phyloP scores from a whole-genome alignment of 2,113 vertebrate species.

The Calonectris borealis region DNA sequence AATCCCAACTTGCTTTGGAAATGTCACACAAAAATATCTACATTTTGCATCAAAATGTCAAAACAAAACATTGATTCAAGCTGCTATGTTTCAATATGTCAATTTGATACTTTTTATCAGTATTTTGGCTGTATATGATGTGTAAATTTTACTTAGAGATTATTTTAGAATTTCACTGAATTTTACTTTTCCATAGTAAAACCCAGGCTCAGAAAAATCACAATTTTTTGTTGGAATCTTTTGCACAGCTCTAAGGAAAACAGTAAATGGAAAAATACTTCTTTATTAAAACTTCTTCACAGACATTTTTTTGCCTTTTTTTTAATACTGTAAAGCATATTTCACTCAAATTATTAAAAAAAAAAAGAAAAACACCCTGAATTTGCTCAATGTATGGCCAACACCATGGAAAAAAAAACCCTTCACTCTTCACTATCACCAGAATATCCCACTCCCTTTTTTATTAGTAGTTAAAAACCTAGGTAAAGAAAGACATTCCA shows the following conservation, averaged over 20 bases:
- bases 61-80: slow-evolving; percentile 63
- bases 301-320: neutral
- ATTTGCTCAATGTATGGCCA: neutral
- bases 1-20: slow-evolving; percentile 46
- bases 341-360: neutral
- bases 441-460: neutral
- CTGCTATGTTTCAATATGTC: slow-evolving; percentile 49
- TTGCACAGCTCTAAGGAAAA: neutral
- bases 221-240: neutral
- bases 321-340: neutral
- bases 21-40: slow-evolving; percentile 55
- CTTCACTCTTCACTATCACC: neutral
- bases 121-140: neutral
- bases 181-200: neutral
- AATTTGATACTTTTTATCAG: neutral
- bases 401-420: rapidly evolving
- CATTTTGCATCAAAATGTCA: slow-evolving; percentile 62
- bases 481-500: neutral
- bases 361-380: rapidly evolving
- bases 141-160: slow-evolving; percentile 14
- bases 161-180: neutral
- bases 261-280: neutral
- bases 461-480: neutral
- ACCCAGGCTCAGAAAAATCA: neutral
- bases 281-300: neutral